Base-by-base conservation (phyloP, 1,140 invertebrate species). In the Arctopsyche grandis region DNA sequence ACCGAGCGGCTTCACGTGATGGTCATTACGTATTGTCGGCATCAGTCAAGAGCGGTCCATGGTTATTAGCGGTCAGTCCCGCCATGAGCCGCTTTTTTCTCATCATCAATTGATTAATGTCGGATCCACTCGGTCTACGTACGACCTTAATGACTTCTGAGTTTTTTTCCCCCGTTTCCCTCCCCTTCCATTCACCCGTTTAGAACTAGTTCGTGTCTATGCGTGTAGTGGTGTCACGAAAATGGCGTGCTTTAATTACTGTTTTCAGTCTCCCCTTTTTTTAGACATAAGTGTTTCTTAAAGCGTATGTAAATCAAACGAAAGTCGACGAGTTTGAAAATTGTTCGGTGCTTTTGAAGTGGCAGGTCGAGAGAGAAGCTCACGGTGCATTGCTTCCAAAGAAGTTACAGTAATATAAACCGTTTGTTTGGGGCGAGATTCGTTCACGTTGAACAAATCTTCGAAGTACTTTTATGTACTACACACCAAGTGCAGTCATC, bases 81-180 rank as follows among this genome's bases (percentile, higher is more conserved):
- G 69, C 38, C 44, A 71, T 48, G 69, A 71, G 69, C 38, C 9
- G 16, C 44, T 71, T 71, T 71, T 66, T 44, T 71, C n/a, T 38
- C 63, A 44, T 71, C 69, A 46, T 71, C 69, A 71, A 71, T 71
- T 71, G 69, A 71, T 71, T 71, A 71, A 71, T 71, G 69, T 16
- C 69, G 69, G 69, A 24, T 66, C 63, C 63, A 29, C 24, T 66
- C 10, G 1, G 63, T 14, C 48, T 26, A 12, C 10, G 48, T 4
- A 16, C 19, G 21, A n/a, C 63, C 63, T 66, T 66, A 66, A 66
- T 66, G 24, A 66, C 63, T 66, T 24, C 63, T 7, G 63, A 5
- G 9, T 24, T 22, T 71, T 71, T 46, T 71, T 24, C 5, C 46
- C 43, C 69, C 43, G 10, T 71, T 46, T 19, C 44, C 43, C 46